A percentile compares a stretch with the other conserved stretches of the same genome.
These are phyloP conservation scores for Dryobota labecula DNA, from an alignment of 2,888 invertebrate species.

Conservation along the genomic window DNA sequence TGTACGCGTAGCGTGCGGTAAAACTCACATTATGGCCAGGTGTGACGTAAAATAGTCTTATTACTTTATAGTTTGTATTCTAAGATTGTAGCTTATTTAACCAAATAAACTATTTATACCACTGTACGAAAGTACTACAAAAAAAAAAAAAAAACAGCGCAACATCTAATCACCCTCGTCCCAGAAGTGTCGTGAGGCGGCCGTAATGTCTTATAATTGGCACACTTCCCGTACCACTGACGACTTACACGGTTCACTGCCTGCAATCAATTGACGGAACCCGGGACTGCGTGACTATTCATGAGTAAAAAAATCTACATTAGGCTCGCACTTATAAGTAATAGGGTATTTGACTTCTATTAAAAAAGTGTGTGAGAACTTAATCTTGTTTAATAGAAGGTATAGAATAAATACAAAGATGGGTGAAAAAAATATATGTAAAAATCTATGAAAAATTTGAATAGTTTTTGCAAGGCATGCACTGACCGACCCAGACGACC, in stretches of 20 bases:
- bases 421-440: neutral
- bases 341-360: slow-evolving; percentile 46
- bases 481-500: too few relatives aligned
- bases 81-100: too few relatives aligned
- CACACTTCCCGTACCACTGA: slow-evolving; percentile 75
- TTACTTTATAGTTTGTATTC: too few relatives aligned
- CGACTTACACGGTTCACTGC: slow-evolving; percentile 71
- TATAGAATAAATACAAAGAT: neutral
- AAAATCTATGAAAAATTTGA: neutral
- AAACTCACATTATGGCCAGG: too few relatives aligned
- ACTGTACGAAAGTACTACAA: slow-evolving; percentile 5
- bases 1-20: too few relatives aligned
- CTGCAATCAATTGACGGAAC: slow-evolving; percentile 68
- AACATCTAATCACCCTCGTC: slow-evolving; percentile 65
- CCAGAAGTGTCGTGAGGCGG: slow-evolving; percentile 67
- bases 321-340: slow-evolving; percentile 56
- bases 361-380: slow-evolving; percentile 23
- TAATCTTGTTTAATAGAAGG: neutral
- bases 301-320: slow-evolving; percentile 64
- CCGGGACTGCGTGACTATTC: slow-evolving; percentile 67
- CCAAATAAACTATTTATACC: slow-evolving; percentile 12
- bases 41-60: too few relatives aligned
- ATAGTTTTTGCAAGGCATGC: neutral
- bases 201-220: slow-evolving; percentile 75
- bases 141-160: slow-evolving; percentile 63